Conservation (phyloP, 2,113 vertebrate species). For the Brachypteracias leptosomus region DNA sequence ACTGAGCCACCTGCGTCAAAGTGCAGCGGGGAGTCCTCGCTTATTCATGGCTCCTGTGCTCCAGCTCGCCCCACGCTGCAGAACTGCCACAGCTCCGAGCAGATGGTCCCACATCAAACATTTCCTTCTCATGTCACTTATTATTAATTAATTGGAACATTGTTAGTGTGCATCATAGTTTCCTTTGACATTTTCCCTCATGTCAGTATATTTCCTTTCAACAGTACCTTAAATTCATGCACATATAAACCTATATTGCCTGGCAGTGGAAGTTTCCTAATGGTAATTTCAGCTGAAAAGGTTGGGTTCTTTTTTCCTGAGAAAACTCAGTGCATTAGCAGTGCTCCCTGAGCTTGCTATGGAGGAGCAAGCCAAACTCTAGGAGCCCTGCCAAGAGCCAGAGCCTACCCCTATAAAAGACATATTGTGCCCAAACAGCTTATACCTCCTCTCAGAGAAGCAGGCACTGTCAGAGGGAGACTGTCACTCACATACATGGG, state of each 20-base stretch:
- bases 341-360: not conserved
- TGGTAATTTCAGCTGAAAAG: not conserved
- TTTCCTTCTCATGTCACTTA: slow-evolving; percentile 30
- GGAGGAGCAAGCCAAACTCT: not conserved
- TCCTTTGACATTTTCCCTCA: not conserved
- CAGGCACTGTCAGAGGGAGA: not conserved
- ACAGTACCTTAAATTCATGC: not conserved
- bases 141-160: slow-evolving; percentile 50
- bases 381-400: not conserved
- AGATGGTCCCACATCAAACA: slow-evolving; percentile 28
- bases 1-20: slow-evolving; percentile 55
- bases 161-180: not conserved
- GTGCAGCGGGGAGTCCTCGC: not conserved
- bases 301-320: not conserved
- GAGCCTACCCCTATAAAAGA: not conserved
- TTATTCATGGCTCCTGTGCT: not conserved
- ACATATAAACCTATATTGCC: not conserved
- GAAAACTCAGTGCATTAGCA: not conserved
- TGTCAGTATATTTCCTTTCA: not conserved
- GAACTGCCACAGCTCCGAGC: slow-evolving; percentile 32
- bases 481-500: accelerated
- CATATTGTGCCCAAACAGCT: not conserved
- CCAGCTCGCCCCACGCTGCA: not conserved
- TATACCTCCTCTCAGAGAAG: not conserved
- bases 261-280: not conserved